These are phyloP conservation scores for Phyllopteryx taeniolatus DNA, from an alignment of 2,113 vertebrate species.

Conservation along the genomic window DNA sequence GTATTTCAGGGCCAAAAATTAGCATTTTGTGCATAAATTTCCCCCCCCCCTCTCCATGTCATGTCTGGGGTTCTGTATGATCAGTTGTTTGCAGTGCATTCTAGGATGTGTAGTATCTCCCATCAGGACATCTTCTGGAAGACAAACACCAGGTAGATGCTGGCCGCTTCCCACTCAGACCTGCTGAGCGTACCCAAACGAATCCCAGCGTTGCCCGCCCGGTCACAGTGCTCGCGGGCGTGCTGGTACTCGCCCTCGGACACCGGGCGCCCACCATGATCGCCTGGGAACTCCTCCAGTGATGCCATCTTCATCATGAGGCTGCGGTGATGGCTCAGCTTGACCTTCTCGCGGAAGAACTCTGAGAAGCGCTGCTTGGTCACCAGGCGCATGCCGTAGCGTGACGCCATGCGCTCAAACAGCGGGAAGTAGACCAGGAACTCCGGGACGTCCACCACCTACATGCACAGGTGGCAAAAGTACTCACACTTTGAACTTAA, in stretches of 20 bases:
- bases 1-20: too few species aligned
- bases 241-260: slow-evolving; percentile 3
- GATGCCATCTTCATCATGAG: slow-evolving; percentile 11
- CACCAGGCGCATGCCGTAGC: slow-evolving; percentile 10
- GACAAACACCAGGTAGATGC: slow-evolving; percentile 91
- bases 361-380: slow-evolving; percentile 8
- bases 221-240: background rate
- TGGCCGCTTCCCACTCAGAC: slow-evolving; percentile 15
- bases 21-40: too few species aligned
- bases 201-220: background rate
- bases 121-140: slow-evolving; percentile 82
- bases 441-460: slow-evolving; percentile 91
- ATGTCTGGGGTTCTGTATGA: background rate
- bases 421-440: slow-evolving; percentile 97
- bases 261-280: background rate
- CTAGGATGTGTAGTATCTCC: background rate
- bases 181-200: slow-evolving; percentile 3
- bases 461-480: background rate
- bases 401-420: slow-evolving; percentile 66
- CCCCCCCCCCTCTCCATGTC: background rate
- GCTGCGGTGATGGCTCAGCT: background rate
- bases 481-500: too few species aligned
- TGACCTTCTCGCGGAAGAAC: slow-evolving; percentile 5
- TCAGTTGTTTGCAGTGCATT: background rate
- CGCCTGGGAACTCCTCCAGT: slow-evolving; percentile 6